phyloP scores from a whole-genome alignment of 2,888 invertebrate species.

The Mallateleia sp. region DNA sequence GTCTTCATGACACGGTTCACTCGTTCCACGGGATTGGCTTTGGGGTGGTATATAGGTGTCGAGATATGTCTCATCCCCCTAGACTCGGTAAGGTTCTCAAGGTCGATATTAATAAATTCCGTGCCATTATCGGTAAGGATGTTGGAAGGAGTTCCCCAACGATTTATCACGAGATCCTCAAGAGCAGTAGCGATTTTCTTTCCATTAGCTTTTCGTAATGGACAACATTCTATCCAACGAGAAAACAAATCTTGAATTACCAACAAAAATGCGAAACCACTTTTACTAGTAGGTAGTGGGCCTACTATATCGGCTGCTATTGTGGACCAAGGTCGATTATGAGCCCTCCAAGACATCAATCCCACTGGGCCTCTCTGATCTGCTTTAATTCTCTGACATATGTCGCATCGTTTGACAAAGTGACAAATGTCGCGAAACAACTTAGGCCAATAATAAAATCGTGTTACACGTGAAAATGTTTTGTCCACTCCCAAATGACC shows the following conservation, averaged over 20 bases:
- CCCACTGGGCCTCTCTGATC: slow-evolving; percentile 19
- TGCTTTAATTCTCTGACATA: slow-evolving; percentile 22
- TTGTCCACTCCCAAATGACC: slow-evolving; percentile 30
- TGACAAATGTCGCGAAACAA: slow-evolving; percentile 27
- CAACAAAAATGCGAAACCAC: slow-evolving; percentile 28
- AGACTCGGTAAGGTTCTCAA: background rate
- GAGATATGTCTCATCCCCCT: background rate
- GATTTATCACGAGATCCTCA: slow-evolving; percentile 68
- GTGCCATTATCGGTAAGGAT: slow-evolving; percentile 79
- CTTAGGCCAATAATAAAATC: slow-evolving; percentile 40
- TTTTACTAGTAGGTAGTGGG: slow-evolving; percentile 69
- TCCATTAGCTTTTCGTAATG: slow-evolving; percentile 51
- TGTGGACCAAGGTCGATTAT: slow-evolving; percentile 1
- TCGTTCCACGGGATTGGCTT: slow-evolving; percentile 19
- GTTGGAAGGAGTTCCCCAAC: slow-evolving; percentile 74
- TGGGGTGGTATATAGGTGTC: slow-evolving; percentile 21
- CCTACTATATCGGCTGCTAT: slow-evolving; percentile 75
- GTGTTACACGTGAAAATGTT: slow-evolving; percentile 13
- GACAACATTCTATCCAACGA: slow-evolving; percentile 50
- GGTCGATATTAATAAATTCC: slow-evolving; percentile 63
- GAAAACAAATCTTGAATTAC: slow-evolving; percentile 59
- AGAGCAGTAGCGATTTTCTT: slow-evolving; percentile 45
- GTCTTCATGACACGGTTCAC: slow-evolving; percentile 9
- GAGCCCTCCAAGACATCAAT: slow-evolving; percentile 5
- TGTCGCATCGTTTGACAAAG: slow-evolving; percentile 5